Conservation (phyloP, 2,797 vertebrate genomes). For the Gymnothorax reevesii region DNA sequence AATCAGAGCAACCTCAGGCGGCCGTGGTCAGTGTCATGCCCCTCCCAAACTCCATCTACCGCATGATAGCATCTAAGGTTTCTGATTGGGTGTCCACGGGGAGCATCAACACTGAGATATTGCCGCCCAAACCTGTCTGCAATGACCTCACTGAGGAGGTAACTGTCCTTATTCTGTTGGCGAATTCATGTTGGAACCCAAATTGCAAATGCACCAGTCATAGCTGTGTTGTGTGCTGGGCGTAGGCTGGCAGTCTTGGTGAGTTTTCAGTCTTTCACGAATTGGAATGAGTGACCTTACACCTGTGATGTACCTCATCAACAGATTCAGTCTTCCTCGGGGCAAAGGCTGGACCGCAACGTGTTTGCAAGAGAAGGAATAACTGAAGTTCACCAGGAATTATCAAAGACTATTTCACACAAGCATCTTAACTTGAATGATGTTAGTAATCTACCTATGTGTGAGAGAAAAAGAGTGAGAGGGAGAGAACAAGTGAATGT, state of each 20-base stretch:
- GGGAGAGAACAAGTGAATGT: no score
- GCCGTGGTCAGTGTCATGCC: slow-evolving; percentile 50
- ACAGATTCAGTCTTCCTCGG: slow-evolving; percentile 56
- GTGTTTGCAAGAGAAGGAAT: slow-evolving; percentile 52
- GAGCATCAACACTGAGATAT: slow-evolving; percentile 52
- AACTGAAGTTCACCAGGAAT: slow-evolving; percentile 64
- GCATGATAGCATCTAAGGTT: slow-evolving; percentile 55
- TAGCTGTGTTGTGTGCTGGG: neutral
- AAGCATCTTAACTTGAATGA: slow-evolving; percentile 64
- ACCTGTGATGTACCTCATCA: slow-evolving; percentile 5
- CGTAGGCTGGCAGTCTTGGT: neutral
- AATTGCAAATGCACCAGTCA: neutral
- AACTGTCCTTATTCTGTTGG: neutral
- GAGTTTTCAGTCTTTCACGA: neutral
- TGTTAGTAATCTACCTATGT: slow-evolving; percentile 40
- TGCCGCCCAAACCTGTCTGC: slow-evolving; percentile 60
- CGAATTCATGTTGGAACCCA: neutral
- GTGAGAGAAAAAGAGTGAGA: no score
- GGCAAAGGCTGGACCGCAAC: slow-evolving; percentile 59
- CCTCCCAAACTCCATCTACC: slow-evolving; percentile 48
- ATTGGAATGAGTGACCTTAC: neutral
- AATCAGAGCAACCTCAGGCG: slow-evolving; percentile 50
- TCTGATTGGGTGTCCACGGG: slow-evolving; percentile 57
- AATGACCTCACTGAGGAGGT: slow-evolving; percentile 69
- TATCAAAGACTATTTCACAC: slow-evolving; percentile 58